phyloP scores from a whole-genome alignment of 1,140 invertebrate genomes.

The Diprion similis region DNA sequence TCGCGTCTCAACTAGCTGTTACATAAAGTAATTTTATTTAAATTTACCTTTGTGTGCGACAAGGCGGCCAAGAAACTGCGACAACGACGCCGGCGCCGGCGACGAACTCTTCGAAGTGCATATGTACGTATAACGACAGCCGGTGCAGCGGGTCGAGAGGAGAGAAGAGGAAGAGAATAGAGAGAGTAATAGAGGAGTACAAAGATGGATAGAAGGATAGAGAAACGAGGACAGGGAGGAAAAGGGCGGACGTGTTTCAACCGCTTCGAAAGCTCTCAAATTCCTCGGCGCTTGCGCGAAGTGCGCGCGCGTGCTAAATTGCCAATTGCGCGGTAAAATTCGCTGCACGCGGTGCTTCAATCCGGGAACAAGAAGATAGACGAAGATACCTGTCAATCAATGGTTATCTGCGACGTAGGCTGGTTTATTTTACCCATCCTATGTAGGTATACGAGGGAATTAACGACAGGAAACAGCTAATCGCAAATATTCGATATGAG shows the following conservation, averaged over 20 bases:
- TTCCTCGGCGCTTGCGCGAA: neutral
- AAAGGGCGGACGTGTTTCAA: neutral
- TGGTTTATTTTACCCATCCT: neutral
- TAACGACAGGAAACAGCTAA: neutral
- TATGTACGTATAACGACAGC: neutral
- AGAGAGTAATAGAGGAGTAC: neutral
- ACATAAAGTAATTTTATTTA: conserved; percentile 41
- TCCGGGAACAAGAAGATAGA: too few relatives aligned
- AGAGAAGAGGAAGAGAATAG: neutral
- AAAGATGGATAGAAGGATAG: neutral
- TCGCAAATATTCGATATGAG: neutral
- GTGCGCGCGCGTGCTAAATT: neutral
- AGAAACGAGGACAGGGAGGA: neutral
- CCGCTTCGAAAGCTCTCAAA: neutral
- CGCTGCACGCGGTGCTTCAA: too few relatives aligned
- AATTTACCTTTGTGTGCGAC: conserved; percentile 32
- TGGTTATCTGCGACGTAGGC: neutral
- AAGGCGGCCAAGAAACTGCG: conserved; percentile 13
- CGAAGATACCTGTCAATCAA: too few relatives aligned
- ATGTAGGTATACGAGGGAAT: neutral
- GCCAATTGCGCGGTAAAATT: neutral
- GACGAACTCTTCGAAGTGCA: neutral
- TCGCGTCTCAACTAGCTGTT: conserved; percentile 23
- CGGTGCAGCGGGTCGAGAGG: neutral
- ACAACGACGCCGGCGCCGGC: conserved; percentile 22